Evolutionary conservation across 2,113 vertebrate species (phyloP), one percentile per base, ranked within the genome.

Genomic region (Serilophus lunatus): DNA sequence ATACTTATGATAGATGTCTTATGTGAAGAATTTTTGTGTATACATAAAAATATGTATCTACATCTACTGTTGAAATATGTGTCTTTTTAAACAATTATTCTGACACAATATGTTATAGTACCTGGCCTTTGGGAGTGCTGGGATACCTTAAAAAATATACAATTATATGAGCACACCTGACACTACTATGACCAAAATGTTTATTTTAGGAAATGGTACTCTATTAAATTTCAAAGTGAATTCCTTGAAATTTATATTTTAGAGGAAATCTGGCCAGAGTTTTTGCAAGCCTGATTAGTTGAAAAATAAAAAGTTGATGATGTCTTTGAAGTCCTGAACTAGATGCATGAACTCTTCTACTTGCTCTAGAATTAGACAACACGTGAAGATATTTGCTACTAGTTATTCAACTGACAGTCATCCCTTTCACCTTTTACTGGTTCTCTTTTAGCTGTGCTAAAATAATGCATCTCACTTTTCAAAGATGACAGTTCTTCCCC

Each of bases 261-360:
- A 97, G 97, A 96, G 96, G 97, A 98, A 98, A 98, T 88, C 75
- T 97, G 97, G 97, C 97, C 97, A 98, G 90, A 61, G 97, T 98
- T 98, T 93, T 97, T 97, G 80, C 96, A 97, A 96, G 94, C 91
- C 94, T 94, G 31, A 7, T 44, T 92, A 87, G 88, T 97, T 96
- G 97, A 92, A 94, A 96, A 88, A 97, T 96, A 95, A 98, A 97
- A 98, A 97, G 81, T 42, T 94, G 71, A 93, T 93, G 82, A 85
- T 63, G 68, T 92, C 97, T 99, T 98, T 98, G 97, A 98, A 98
- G 97, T 98, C 61, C 79, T 80, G 95, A 98, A 98, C 98, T 96
- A 98, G 91, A 98, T 96, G 64, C 83, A 94, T 96, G 92, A 97
- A 97, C 93, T 97, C 92, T 97, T 95, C 82, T 91, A 91, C 56